Base-by-base conservation (phyloP, 2,888 invertebrate genomes). In the Drosophila phalerata region DNA sequence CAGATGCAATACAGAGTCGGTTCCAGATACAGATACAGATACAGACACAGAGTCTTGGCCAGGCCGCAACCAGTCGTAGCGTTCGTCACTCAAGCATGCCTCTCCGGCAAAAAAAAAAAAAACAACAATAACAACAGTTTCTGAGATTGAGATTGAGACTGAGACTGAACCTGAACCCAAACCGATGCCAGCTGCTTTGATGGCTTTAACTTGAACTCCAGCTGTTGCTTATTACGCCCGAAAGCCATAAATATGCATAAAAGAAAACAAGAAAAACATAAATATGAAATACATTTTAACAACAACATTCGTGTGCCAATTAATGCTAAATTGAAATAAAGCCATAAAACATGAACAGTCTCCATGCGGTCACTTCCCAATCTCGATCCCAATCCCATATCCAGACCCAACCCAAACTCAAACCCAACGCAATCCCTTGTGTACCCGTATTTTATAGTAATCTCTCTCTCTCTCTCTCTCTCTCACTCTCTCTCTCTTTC, bases 261-360 rank as follows among this genome's bases (percentile, higher is more conserved):
- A 45, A 34, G 15, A 57, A 42, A 57, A 28, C 48, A 57, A 52
- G 65, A 78, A 63, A 40, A 63, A 52, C 69, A 78, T 52, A 69
- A 51, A 62, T 62, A 63, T 64, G 53, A 76, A 73, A 76, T 69
- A 69, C 42, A 67, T 61, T 73, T 68, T 22, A 66, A 45, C 17
- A 57, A 42, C 80, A 57, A 40, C 58, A 64, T 69, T 82, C 77
- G 74, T 79, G 83, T 53, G 70, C 77, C 81, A 88, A 88, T 86
- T 88, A 88, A 83, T 70, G 64, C 70, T 56, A 77, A 83, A 88
- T 84, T 88, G 81, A 85, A 85, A 88, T 85, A 77, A 77, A 80
- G 67, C 70, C 83, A 80, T 74, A 77, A 77, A 80, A 64, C 17
- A 63, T 69, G 62, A 13, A 61, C 60, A 51, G 15, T 57, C 48